A percentile compares a stretch with the other conserved stretches of the same genome.
Evolutionary conservation across 1,140 invertebrate genomes (phyloP).

Genomic region (Drosophila tristis): DNA sequence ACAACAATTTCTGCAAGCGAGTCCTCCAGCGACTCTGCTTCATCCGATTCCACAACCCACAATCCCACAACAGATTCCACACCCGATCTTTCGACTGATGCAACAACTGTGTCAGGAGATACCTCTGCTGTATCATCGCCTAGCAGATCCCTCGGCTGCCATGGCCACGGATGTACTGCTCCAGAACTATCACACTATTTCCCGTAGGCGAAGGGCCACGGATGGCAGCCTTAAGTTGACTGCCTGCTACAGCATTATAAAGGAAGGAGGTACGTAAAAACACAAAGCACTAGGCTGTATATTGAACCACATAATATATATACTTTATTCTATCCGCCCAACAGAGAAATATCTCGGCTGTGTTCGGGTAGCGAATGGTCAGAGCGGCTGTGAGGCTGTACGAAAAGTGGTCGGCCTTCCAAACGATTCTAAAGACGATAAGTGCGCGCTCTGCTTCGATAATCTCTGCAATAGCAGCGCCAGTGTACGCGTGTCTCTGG

Average conservation of each 20-base stretch:
- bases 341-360: conserved; percentile 61
- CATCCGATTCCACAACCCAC: not conserved
- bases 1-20: too few relatives aligned
- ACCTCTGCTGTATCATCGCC: not conserved
- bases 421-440: conserved; percentile 17
- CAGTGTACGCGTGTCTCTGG: conserved; percentile 52
- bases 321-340: not conserved
- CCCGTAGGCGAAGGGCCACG: conserved; percentile 16
- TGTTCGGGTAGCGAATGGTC: conserved; percentile 34
- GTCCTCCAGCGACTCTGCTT: too few relatives aligned
- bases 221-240: conserved; percentile 12
- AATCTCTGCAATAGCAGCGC: conserved; percentile 67
- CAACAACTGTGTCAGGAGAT: not conserved
- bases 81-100: not conserved
- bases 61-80: not conserved
- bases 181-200: conserved; percentile 45
- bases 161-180: conserved; percentile 51
- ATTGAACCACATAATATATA: not conserved
- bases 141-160: conserved; percentile 46
- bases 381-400: conserved; percentile 58
- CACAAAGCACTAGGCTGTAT: not conserved
- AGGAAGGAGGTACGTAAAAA: conserved; percentile 45
- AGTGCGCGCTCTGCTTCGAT: conserved; percentile 55
- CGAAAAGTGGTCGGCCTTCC: conserved; percentile 6
- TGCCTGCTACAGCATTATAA: conserved; percentile 66